Conservation (phyloP, 2,797 vertebrate genomes). For the Mormyrops boulengeri region DNA sequence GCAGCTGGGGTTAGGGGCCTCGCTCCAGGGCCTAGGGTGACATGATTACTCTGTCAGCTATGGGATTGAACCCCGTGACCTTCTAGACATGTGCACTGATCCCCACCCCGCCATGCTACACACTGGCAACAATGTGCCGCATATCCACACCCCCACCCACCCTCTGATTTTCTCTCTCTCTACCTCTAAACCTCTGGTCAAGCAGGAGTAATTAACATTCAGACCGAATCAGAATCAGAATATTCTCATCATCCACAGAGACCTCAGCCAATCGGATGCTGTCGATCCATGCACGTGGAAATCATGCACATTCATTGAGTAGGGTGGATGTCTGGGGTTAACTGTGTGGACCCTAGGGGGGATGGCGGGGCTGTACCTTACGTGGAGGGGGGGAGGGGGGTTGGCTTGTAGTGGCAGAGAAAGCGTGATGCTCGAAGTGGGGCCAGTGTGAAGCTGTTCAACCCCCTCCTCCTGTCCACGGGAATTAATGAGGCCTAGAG, state of each 20-base stretch:
- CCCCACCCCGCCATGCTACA: neutral
- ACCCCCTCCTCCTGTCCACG: conserved; percentile 24
- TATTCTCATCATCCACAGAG: neutral
- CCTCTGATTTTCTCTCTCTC: neutral
- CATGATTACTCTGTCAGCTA: neutral
- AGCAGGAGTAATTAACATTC: conserved; percentile 3
- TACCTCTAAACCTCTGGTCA: neutral
- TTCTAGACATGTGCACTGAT: neutral
- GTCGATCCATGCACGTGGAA: neutral
- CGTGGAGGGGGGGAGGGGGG: neutral
- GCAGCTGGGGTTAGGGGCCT: neutral
- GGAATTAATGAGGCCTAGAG: conserved; percentile 38
- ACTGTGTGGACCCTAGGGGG: neutral
- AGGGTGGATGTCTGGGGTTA: neutral
- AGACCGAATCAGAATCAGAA: neutral
- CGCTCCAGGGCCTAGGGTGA: neutral
- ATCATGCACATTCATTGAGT: neutral
- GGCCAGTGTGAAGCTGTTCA: conserved; percentile 20
- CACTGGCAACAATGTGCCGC: neutral
- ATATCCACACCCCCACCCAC: neutral
- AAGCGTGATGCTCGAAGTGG: neutral
- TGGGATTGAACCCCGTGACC: neutral
- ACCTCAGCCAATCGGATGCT: neutral
- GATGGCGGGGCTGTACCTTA: neutral
- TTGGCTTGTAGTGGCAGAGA: neutral